phyloP scores from a whole-genome alignment of 2,113 vertebrate species.

The Psammodynastes pulverulentus region DNA sequence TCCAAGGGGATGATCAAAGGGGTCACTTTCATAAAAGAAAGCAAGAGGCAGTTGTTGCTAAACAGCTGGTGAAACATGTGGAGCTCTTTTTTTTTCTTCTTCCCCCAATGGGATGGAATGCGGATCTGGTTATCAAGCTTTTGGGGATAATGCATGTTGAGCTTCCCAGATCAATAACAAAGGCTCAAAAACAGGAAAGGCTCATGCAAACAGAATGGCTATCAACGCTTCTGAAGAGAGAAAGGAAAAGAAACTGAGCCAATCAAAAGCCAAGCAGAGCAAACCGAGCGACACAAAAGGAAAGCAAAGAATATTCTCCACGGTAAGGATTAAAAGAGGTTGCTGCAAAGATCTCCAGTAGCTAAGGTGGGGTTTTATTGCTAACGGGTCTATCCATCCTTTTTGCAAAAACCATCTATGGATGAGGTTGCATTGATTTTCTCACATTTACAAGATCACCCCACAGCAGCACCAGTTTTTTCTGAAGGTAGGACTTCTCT shows the following conservation, averaged over 20 bases:
- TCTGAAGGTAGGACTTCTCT: background rate
- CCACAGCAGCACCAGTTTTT: background rate
- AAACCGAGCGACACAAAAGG: background rate
- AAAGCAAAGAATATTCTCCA: background rate
- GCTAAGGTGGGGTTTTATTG: background rate
- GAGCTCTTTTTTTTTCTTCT: background rate
- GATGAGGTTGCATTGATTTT: background rate
- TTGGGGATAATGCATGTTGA: background rate
- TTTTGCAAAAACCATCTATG: background rate
- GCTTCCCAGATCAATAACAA: conserved; percentile 3
- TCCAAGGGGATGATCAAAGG: background rate
- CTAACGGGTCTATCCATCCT: background rate
- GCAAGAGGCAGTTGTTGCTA: background rate
- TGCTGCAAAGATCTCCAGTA: background rate
- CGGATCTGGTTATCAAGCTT: background rate
- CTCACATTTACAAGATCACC: background rate
- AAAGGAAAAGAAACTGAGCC: background rate
- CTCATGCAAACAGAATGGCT: background rate
- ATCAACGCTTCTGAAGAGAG: background rate
- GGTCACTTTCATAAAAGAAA: background rate
- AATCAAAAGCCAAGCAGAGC: background rate
- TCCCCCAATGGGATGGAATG: background rate
- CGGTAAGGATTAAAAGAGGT: background rate
- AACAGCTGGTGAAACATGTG: background rate
- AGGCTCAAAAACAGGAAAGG: background rate